These are phyloP conservation scores for Syngnathus acus DNA, from an alignment of 2,797 vertebrate genomes.

Conservation along the genomic window DNA sequence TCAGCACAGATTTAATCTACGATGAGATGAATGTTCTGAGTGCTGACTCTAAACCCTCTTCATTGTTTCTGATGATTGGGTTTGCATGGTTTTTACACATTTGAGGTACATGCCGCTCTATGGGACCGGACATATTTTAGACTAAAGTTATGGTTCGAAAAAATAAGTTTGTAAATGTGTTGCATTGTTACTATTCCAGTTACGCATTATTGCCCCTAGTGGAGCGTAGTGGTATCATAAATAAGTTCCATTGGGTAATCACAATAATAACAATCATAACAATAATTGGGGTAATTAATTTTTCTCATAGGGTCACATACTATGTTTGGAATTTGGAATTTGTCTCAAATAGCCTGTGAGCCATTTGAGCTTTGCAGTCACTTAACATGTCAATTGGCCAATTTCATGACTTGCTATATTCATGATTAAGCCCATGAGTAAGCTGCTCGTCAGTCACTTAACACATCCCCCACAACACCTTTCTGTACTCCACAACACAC, in stretches of 20 bases:
- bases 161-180: background rate
- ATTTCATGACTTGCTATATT: too few species aligned
- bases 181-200: background rate
- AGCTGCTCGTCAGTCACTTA: too few species aligned
- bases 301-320: too few species aligned
- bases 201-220: too few species aligned
- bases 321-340: too few species aligned
- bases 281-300: background rate
- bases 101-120: slow-evolving; percentile 23
- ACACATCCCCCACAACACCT: too few species aligned
- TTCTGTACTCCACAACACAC: too few species aligned
- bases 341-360: too few species aligned
- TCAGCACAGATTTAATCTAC: slow-evolving; percentile 47
- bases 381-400: too few species aligned
- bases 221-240: too few species aligned
- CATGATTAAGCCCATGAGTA: too few species aligned
- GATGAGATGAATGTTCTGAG: slow-evolving; percentile 40
- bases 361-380: too few species aligned
- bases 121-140: slow-evolving; percentile 6
- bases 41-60: slow-evolving; percentile 4
- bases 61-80: slow-evolving; percentile 38
- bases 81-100: slow-evolving; percentile 11
- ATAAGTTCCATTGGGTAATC: background rate
- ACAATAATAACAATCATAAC: background rate
- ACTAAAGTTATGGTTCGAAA: background rate